Conservation (phyloP, 1,140 invertebrate genomes). For the Magallana gigas region DNA sequence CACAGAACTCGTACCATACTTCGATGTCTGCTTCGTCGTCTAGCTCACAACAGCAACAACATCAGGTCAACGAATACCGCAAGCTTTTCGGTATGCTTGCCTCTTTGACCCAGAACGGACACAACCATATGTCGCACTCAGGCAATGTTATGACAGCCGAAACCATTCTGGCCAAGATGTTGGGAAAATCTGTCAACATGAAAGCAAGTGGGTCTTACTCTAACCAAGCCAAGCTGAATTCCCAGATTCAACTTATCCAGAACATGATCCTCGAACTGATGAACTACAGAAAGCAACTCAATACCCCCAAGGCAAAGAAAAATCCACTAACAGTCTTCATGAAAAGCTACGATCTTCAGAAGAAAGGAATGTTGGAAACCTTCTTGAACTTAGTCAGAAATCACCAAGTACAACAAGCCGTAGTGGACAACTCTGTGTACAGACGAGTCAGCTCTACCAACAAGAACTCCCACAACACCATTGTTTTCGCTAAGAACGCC, state of each 20-base stretch:
- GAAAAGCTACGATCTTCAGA: constrained; percentile 15
- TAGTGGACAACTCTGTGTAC: not conserved
- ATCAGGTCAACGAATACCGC: constrained; percentile 2
- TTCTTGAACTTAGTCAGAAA: not conserved
- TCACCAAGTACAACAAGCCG: not conserved
- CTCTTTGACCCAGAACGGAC: not conserved
- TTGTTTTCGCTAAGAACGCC: constrained; percentile 26
- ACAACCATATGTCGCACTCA: not conserved
- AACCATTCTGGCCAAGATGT: not conserved
- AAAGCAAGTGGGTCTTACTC: not conserved
- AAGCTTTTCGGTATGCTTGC: constrained; percentile 15
- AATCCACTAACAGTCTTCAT: constrained; percentile 11
- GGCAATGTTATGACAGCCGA: constrained; percentile 1
- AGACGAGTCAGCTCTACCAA: constrained; percentile 5
- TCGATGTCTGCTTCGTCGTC: not conserved
- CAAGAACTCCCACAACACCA: constrained; percentile 17
- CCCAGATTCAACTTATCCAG: constrained; percentile 28
- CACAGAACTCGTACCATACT: not conserved
- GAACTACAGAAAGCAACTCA: not conserved
- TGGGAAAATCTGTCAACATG: constrained; percentile 1
- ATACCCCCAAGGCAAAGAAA: not conserved
- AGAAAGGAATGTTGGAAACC: constrained; percentile 25
- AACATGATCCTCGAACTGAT: constrained; percentile 16
- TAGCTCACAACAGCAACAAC: not conserved
- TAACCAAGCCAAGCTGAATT: not conserved